phyloP scores from a whole-genome alignment of 2,113 vertebrate species.

The Tupaia tana region DNA sequence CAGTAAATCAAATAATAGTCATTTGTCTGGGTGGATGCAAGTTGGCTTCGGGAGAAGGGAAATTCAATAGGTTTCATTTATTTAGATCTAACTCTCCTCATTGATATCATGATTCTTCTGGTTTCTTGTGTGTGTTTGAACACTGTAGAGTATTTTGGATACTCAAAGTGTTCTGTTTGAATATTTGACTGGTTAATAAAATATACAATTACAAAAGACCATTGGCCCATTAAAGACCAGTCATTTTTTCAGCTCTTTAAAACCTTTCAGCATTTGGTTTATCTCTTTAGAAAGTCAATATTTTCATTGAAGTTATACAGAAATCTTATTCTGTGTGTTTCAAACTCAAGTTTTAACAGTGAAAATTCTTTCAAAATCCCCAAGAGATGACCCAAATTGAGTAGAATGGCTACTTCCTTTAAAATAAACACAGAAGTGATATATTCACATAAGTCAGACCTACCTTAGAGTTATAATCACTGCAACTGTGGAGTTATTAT shows the following conservation, averaged over 20 bases:
- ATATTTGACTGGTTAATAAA: background rate
- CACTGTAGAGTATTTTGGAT: background rate
- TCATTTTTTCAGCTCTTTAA: slow-evolving; percentile 18
- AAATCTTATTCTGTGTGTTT: background rate
- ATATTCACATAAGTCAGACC: background rate
- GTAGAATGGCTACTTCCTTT: background rate
- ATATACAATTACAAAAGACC: background rate
- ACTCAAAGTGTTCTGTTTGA: background rate
- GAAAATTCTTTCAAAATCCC: background rate
- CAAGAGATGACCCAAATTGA: background rate
- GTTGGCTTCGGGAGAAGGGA: background rate
- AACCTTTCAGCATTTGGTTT: background rate
- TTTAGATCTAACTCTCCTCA: background rate
- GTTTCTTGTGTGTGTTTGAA: background rate
- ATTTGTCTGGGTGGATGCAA: background rate
- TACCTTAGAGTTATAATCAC: background rate
- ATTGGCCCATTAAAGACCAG: background rate
- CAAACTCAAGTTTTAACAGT: background rate
- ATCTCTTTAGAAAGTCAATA: background rate
- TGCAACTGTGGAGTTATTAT: background rate
- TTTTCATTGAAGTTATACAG: background rate
- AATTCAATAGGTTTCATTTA: background rate
- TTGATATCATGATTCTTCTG: background rate
- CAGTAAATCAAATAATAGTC: background rate
- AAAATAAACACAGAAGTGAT: background rate